A percentile compares a stretch with the other conserved stretches of the same genome.
Conservation (phyloP, 1,140 invertebrate genomes). For the Bombus confusus region DNA sequence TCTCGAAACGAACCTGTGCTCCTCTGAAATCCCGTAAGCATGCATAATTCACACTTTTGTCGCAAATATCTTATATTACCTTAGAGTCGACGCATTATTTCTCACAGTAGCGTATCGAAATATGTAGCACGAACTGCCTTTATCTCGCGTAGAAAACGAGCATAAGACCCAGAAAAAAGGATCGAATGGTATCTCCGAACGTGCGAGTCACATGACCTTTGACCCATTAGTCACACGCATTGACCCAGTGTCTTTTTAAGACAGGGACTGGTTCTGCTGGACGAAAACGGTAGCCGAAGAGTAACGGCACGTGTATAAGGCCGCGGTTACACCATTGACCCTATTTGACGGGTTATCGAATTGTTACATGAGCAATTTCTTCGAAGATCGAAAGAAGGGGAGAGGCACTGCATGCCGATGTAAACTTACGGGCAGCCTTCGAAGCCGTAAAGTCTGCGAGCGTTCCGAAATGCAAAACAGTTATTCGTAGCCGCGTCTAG, state of each 20-base stretch:
- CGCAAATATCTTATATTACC: not conserved
- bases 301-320: constrained; percentile 63
- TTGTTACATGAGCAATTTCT: constrained; percentile 63
- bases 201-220: constrained; percentile 28
- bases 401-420: constrained; percentile 58
- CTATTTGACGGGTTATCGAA: constrained; percentile 60
- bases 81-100: not conserved
- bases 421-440: constrained; percentile 2
- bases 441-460: constrained; percentile 24
- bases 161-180: not conserved
- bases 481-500: constrained; percentile 55
- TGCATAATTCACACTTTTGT: not conserved
- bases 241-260: constrained; percentile 44
- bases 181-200: constrained; percentile 21
- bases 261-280: constrained; percentile 51
- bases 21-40: not conserved
- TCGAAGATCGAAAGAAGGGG: constrained; percentile 23
- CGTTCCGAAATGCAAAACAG: constrained; percentile 61
- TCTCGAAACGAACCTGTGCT: not conserved
- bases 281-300: constrained; percentile 50
- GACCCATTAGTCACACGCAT: constrained; percentile 43
- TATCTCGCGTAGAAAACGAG: not conserved
- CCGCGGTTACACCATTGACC: constrained; percentile 67
- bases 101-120: not conserved
- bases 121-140: not conserved